phyloP scores from a whole-genome alignment of 2,113 vertebrate species.

The Colius striatus region DNA sequence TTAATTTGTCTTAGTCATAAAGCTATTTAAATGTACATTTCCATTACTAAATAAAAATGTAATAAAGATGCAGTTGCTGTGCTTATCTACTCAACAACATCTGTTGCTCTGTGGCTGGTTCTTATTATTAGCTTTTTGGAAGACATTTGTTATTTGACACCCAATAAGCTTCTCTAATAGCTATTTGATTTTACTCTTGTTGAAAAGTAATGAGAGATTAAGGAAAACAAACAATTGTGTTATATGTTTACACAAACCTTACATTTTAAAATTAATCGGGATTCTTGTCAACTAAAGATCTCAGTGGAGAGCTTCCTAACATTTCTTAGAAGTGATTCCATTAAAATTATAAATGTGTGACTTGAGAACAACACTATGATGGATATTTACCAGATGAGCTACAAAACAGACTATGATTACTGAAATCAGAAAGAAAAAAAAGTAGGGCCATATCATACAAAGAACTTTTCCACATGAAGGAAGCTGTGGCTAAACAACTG shows the following conservation, averaged over 20 bases:
- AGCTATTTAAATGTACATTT: constrained; percentile 13
- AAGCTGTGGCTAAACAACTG: not conserved
- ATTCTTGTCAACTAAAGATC: not conserved
- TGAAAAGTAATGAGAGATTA: constrained; percentile 35
- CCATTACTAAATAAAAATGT: constrained; percentile 17
- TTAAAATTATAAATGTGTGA: not conserved
- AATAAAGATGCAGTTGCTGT: not conserved
- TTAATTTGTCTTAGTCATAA: constrained; percentile 36
- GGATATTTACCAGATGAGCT: not conserved
- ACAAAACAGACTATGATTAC: not conserved
- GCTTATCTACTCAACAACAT: not conserved
- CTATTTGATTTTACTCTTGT: constrained; percentile 38
- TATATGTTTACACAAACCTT: not conserved
- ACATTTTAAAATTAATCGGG: not conserved
- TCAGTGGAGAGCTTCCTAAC: not conserved
- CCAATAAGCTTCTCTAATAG: constrained; percentile 21
- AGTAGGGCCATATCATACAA: not conserved
- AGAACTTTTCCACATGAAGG: not conserved
- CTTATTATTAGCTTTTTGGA: constrained; percentile 40
- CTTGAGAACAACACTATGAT: not conserved
- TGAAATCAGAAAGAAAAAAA: not conserved
- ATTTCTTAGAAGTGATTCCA: constrained; percentile 5
- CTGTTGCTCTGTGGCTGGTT: not conserved
- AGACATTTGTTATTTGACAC: constrained; percentile 30
- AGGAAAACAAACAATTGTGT: not conserved